Base-by-base conservation (phyloP, 1,140 invertebrate genomes). In the Portunus trituberculatus region DNA sequence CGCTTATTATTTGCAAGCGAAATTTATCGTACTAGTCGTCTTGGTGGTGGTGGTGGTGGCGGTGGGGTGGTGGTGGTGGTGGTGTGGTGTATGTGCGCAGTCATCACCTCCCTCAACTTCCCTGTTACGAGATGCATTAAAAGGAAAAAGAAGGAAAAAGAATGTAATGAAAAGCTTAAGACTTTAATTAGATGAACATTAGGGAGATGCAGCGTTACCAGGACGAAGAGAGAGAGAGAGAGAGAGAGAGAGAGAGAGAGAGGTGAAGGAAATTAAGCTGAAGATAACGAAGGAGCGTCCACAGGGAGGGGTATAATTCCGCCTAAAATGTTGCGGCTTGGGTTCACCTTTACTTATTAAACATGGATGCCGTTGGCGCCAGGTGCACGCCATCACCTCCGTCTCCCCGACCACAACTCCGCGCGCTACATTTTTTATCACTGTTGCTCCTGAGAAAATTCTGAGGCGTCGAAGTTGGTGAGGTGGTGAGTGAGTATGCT, bases 131-230 rank as follows among this genome's bases (percentile, higher is more conserved):
- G 52, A 59, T 59, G 52, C 52, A 59, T 59, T 59, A 59, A 59
- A 59, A 59, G 16, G 52, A 20, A 59, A 52, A 76, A 76, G 16
- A n/a, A n/a, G 67, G 20, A n/a, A n/a, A n/a, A 7, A 25, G n/a
- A n/a, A 25, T n/a, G 25, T 76, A n/a, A 76, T n/a, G 25, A 76
- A 76, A n/a, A 76, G 67, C 67, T 25, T n/a, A n/a, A 76, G 67
- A 76, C 67, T 76, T 76, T 76, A 76, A 76, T 76, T 76, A 76
- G 67, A n/a, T 76, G 67, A 76, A n/a, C 67, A 76, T 76, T 76
- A 76, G 0, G 16, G 67, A 76, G n/a, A 2, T 76, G 25, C 67
- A 7, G 25, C 20, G 25, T 76, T 76, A 76, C 67, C 67, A 76
- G 25, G 25, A 10, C 52, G 1, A 1, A 12, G 52, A 59, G 52